Evolutionary conservation across 2,888 invertebrate species (phyloP).

Genomic region (Nemapogon koenigi): DNA sequence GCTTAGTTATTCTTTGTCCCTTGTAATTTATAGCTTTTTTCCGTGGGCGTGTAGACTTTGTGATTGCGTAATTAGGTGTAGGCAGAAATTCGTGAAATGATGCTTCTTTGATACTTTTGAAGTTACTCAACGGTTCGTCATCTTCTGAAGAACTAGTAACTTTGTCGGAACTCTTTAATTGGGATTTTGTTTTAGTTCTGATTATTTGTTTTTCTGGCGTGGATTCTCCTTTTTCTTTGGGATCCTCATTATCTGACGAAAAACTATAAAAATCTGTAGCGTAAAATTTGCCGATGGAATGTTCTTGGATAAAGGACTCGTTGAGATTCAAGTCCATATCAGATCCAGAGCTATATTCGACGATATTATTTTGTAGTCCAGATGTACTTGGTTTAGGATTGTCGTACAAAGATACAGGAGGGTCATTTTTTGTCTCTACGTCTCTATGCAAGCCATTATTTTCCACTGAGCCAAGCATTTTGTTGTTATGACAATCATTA

Average conservation of each 20-base stretch:
- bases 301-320: conserved; percentile 19
- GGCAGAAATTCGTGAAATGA: conserved; percentile 21
- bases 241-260: conserved; percentile 17
- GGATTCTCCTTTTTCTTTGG: conserved; percentile 17
- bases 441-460: too few relatives aligned
- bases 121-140: too few relatives aligned
- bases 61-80: conserved; percentile 19
- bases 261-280: conserved; percentile 19
- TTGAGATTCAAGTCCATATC: conserved; percentile 20
- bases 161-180: too few relatives aligned
- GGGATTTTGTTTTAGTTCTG: conserved; percentile 13
- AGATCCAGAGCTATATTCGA: conserved; percentile 18
- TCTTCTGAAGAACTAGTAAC: too few relatives aligned
- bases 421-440: conserved; percentile 18
- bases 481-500: too few relatives aligned
- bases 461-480: too few relatives aligned
- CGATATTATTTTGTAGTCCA: conserved; percentile 17
- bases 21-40: conserved; percentile 19
- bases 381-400: conserved; percentile 19
- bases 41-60: conserved; percentile 17
- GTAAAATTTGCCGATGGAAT: conserved; percentile 16
- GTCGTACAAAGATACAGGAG: conserved; percentile 20
- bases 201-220: conserved; percentile 18
- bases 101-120: conserved; percentile 17
- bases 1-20: conserved; percentile 19